Evolutionary conservation across 2,888 invertebrate genomes (phyloP).

Genomic region (Liodrosophila aerea): DNA sequence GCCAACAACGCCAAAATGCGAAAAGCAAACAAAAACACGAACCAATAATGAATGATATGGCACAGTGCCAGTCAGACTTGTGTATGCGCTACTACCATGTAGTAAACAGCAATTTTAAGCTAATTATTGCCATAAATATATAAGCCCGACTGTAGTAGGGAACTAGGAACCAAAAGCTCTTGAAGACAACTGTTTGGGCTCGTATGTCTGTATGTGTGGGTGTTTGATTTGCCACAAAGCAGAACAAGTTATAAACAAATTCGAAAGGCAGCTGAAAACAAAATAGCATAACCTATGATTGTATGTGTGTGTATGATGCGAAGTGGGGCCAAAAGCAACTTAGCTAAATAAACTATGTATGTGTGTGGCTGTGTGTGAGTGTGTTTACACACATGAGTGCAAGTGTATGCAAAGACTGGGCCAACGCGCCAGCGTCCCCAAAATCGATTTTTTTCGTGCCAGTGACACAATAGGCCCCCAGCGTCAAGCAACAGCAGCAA

Average conservation of each 20-base stretch:
- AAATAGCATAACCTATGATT: constrained; percentile 30
- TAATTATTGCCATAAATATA: no score
- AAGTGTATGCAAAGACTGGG: constrained; percentile 32
- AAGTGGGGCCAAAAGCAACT: constrained; percentile 33
- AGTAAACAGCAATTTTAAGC: not conserved
- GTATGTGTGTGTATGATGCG: constrained; percentile 19
- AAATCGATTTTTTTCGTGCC: constrained; percentile 69
- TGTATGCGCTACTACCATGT: constrained; percentile 26
- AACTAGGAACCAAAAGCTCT: constrained; percentile 38
- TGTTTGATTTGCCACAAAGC: constrained; percentile 34
- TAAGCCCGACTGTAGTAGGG: no score
- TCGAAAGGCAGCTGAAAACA: constrained; percentile 62
- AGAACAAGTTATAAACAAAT: constrained; percentile 74
- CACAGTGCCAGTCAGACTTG: constrained; percentile 3
- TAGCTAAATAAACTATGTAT: constrained; percentile 27
- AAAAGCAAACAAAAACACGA: constrained; percentile 47
- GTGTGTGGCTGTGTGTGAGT: not conserved
- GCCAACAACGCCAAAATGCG: constrained; percentile 53
- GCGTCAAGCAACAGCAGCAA: constrained; percentile 22
- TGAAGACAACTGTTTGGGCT: not conserved
- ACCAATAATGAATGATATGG: constrained; percentile 30
- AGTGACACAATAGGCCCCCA: constrained; percentile 55
- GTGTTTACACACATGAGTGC: no score
- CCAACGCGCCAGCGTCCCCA: constrained; percentile 52
- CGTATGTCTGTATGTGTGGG: constrained; percentile 6